Evolutionary conservation across 2,888 invertebrate genomes (phyloP).

Genomic region (Perdita meconis): DNA sequence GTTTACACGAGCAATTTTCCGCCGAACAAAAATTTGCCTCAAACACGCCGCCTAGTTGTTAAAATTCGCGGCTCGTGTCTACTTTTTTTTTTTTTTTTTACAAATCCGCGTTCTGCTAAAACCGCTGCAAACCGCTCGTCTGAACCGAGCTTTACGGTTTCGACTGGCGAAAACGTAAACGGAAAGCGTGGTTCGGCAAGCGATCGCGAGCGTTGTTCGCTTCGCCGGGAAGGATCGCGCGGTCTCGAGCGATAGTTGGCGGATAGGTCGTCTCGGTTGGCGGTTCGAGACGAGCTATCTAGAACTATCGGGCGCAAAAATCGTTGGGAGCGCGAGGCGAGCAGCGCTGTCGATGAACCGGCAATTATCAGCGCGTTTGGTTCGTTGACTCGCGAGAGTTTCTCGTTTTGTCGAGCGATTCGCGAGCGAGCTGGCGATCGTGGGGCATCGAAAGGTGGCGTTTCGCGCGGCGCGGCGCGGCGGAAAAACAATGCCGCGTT

Average conservation of each 20-base stretch:
- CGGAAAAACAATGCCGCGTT: slow-evolving; percentile 24
- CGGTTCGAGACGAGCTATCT: neutral
- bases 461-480: neutral
- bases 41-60: too few species aligned
- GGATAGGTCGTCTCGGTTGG: slow-evolving; percentile 17
- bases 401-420: slow-evolving; percentile 4
- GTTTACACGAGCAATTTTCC: too few species aligned
- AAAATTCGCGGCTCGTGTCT: too few species aligned
- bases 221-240: neutral
- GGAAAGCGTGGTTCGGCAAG: neutral
- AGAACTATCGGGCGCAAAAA: slow-evolving; percentile 19
- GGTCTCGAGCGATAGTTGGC: neutral
- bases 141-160: too few species aligned
- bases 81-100: too few species aligned
- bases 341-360: slow-evolving; percentile 20
- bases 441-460: too few species aligned
- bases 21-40: too few species aligned
- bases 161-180: slow-evolving; percentile 52
- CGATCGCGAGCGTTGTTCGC: too few species aligned
- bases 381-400: slow-evolving; percentile 67
- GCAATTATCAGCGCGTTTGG: slow-evolving; percentile 64
- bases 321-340: slow-evolving; percentile 18
- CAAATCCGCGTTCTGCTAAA: too few species aligned
- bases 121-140: too few species aligned
- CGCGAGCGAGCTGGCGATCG: too few species aligned